Base-by-base conservation (phyloP, 2,888 invertebrate species). In the Macrosiphum euphorbiae region DNA sequence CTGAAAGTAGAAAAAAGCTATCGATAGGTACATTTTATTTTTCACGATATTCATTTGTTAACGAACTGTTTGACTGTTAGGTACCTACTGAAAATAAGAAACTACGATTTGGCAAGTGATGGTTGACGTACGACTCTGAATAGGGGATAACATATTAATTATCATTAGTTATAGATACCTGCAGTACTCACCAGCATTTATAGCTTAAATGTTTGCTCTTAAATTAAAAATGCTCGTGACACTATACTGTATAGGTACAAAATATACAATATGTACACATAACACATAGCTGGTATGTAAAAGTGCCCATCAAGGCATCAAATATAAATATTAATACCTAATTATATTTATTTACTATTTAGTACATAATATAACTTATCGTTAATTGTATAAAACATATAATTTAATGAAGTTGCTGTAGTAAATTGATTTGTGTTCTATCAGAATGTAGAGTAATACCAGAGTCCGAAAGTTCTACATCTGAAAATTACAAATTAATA, bases 371-470 rank as follows among this genome's bases (percentile, higher is more conserved):
- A 35, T 16, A n/a, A 67, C 2, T 67, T 67, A 2, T 16, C n/a
- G 20, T 67, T 20, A 3, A 44, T 44, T 20, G 20, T 35, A 78
- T n/a, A n/a, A 13, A n/a, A 28, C 20, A 52, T 87, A 52, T 35
- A 90, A 89, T 58, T 47, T 94, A 94, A 85, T 47, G 90, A 58
- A 94, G 85, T 67, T 94, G 84, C 11, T 93, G 61, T 86, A 94
- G 50, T 67, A 94, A 90, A 50, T 94, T 85, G 3, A 94, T 86
- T 47, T 94, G 90, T 47, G 93, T 94, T 7, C 90, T 94, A 28
- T 94, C 93, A 4, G 93, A 94, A 94, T 94, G 93, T 41, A 94
- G 84, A 86, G 93, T 94, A 50, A 94, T 94, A 58, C 93, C 93
- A 13, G 93, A 94, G 67, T 94, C 93, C 0, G 93, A 94, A 35